phyloP scores from a whole-genome alignment of 1,140 invertebrate genomes.

The Artemia franciscana region DNA sequence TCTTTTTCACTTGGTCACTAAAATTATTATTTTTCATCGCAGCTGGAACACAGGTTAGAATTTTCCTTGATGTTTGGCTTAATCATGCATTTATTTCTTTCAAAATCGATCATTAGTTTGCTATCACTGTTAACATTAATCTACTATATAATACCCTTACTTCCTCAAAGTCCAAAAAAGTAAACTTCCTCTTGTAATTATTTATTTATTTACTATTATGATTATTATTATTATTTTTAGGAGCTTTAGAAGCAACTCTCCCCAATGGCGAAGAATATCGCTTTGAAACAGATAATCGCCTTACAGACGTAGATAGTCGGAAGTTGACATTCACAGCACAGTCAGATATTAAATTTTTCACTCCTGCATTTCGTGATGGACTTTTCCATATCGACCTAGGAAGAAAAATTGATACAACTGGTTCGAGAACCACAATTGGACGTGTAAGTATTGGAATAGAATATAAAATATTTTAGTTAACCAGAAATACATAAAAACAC shows the following conservation, averaged over 20 bases:
- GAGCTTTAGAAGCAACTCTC: constrained; percentile 1
- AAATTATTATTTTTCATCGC: no score
- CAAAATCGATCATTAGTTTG: no score
- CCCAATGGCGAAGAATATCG: constrained; percentile 4
- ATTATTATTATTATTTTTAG: background rate
- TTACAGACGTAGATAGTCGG: constrained; percentile 3
- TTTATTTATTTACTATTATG: background rate
- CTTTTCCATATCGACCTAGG: background rate
- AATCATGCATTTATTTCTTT: no score
- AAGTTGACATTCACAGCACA: constrained; percentile 3
- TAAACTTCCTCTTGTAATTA: background rate
- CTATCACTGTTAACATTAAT: no score
- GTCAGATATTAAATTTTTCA: constrained; percentile 5
- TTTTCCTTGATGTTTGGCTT: no score
- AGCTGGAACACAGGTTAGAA: no score
- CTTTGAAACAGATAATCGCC: background rate
- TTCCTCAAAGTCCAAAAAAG: background rate
- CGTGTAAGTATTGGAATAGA: background rate
- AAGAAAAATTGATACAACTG: background rate
- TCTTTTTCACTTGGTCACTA: no score
- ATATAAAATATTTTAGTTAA: no score
- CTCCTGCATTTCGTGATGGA: background rate
- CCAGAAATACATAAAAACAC: no score
- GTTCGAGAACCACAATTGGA: background rate
- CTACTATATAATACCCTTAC: no score